Evolutionary conservation across 2,113 vertebrate species (phyloP), one percentile per base, ranked within the genome.

Genomic region (Eurystomus gularis): DNA sequence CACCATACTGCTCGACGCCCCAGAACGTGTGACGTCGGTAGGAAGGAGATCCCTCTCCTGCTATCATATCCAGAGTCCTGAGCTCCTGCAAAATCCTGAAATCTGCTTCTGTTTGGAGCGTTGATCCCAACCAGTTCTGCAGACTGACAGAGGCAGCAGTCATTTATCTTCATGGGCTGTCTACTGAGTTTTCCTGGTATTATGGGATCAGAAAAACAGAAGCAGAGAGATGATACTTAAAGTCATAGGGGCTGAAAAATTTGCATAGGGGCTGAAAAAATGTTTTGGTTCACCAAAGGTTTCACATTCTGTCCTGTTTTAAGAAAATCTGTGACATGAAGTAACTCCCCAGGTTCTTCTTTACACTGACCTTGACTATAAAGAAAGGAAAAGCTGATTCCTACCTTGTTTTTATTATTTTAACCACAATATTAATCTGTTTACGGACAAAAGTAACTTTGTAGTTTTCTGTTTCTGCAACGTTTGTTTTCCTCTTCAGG

Each of bases 1-100:
- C 39, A 17, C 21, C 7, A 5, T 6, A 4, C 31, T 2, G 1
- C 3, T 3, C 17, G 10, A 11, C 21, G 25, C 7, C 57, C 52
- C 20, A 1, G 11, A 40, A 9, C 1, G 5, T 49, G 2, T 33
- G 39, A 9, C 25, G 33, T 25, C 77, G n/a, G 49, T 11, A 78
- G 52, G 13, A 35, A 18, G 13, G 57, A 17, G 29, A 48, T 31
- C 4, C 3, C n/a, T 28, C 23, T 64, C 35, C 57, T 40, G 11
- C 17, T 15, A 1, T 3, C 28, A 13, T 0, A 60, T 1, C n/a
- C 49, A 13, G 29, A 75, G 25, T 26, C 57, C 8, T 3, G 26
- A 69, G 39, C 19, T 35, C 33, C 28, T 31, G 28, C 31, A 25
- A 68, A 46, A 8, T 31, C 46, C 65, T 11, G 5, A n/a, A 37